These are phyloP conservation scores for Pyrrhia umbra DNA, from an alignment of 2,888 invertebrate genomes.

Conservation along the genomic window DNA sequence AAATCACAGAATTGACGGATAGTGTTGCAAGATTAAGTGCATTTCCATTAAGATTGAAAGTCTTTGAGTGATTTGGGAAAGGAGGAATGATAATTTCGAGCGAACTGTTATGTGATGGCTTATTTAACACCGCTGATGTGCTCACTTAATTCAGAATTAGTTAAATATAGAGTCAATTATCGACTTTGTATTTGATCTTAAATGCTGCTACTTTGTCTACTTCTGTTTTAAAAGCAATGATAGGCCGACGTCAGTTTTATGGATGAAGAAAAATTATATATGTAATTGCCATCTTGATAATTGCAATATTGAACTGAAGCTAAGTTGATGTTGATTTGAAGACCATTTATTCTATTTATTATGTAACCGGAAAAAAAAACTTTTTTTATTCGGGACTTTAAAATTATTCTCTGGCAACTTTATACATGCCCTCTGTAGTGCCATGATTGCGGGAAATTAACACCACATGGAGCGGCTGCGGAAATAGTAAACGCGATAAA, in stretches of 20 bases:
- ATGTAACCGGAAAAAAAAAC: no score
- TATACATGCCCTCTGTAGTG: constrained; percentile 41
- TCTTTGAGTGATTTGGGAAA: constrained; percentile 48
- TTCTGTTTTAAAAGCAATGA: no score
- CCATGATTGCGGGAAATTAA: constrained; percentile 70
- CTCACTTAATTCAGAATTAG: no score
- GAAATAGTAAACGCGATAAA: constrained; percentile 58
- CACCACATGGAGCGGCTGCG: constrained; percentile 53
- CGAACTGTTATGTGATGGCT: background rate
- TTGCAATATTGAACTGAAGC: no score
- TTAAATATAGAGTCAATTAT: no score
- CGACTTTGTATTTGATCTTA: background rate
- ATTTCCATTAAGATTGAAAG: constrained; percentile 53
- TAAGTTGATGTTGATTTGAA: no score
- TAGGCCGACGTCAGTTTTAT: no score
- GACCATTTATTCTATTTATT: no score
- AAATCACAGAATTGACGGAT: constrained; percentile 79
- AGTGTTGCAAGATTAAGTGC: constrained; percentile 52
- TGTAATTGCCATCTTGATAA: no score
- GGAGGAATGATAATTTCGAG: background rate
- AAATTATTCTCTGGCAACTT: constrained; percentile 29
- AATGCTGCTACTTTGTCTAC: background rate
- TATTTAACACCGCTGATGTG: background rate
- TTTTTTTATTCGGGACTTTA: background rate
- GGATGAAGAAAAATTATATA: no score